A percentile compares a stretch with the other conserved stretches of the same genome.
Conservation (phyloP, 92 coral and sea anemone genomes). For the Micromussa lordhowensis region DNA sequence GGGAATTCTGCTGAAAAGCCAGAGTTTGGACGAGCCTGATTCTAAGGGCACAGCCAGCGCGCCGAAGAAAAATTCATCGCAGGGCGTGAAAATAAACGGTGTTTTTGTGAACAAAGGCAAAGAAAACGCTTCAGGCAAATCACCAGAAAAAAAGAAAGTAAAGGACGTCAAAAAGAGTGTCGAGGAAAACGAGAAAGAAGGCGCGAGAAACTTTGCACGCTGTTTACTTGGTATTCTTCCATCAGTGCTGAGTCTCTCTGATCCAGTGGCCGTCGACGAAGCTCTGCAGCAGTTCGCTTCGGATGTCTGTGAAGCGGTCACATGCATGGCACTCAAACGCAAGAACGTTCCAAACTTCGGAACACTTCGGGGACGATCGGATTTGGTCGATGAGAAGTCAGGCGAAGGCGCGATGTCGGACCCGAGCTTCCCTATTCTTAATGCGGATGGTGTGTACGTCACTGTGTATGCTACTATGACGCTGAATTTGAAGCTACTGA, state of each 20-base stretch:
- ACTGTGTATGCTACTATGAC: slow-evolving; percentile 94
- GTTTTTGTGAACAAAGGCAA: slow-evolving; percentile 79
- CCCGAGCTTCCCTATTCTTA: slow-evolving; percentile 93
- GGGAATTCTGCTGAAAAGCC: slow-evolving; percentile 85
- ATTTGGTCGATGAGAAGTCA: slow-evolving; percentile 95
- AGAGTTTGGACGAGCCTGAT: slow-evolving; percentile 77
- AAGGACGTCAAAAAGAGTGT: slow-evolving; percentile 92
- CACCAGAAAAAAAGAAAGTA: slow-evolving; percentile 77
- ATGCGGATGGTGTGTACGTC: slow-evolving; percentile 98
- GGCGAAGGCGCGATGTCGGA: slow-evolving; percentile 99
- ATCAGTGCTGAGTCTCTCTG: slow-evolving; percentile 88
- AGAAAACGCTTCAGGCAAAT: slow-evolving; percentile 61
- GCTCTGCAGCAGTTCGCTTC: slow-evolving; percentile 98
- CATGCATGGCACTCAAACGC: slow-evolving; percentile 97
- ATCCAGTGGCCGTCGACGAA: slow-evolving; percentile 92
- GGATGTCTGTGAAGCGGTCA: slow-evolving; percentile 99
- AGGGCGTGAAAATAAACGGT: slow-evolving; percentile 91
- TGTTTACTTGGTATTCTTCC: slow-evolving; percentile 98
- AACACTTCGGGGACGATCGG: slow-evolving; percentile 99
- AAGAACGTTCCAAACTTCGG: slow-evolving; percentile 99
- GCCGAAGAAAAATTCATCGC: slow-evolving; percentile 54
- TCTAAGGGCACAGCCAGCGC: slow-evolving; percentile 10
- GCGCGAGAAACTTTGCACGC: slow-evolving; percentile 99
- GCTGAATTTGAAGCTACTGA: slow-evolving; percentile 84
- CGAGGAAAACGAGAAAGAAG: slow-evolving; percentile 98